Evolutionary conservation across 2,113 vertebrate species (phyloP).

Genomic region (Centropus bengalensis): DNA sequence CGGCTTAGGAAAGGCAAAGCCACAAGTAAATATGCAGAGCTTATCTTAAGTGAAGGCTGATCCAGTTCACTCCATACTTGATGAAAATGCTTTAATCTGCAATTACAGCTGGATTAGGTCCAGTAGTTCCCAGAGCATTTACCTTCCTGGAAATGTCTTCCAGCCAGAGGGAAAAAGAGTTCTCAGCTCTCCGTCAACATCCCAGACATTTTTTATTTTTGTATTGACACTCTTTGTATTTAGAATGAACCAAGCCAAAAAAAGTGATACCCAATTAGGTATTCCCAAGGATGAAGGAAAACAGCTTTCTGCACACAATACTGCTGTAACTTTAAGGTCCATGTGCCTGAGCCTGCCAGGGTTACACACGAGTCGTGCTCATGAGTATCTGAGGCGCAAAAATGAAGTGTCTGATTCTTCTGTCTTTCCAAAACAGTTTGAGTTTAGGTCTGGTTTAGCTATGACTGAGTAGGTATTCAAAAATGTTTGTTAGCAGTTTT

Average conservation of each 20-base stretch:
- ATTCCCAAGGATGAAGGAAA: background rate
- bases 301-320: background rate
- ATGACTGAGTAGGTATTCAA: conserved; percentile 63
- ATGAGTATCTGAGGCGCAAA: background rate
- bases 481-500: conserved; percentile 64
- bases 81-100: background rate
- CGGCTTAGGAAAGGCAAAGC: background rate
- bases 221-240: background rate
- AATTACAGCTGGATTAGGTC: background rate
- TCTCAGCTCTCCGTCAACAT: background rate
- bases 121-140: background rate
- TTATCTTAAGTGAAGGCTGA: background rate
- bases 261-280: background rate
- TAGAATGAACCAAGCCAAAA: background rate
- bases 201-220: background rate
- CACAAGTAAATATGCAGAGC: background rate
- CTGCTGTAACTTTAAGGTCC: background rate
- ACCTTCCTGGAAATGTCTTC: background rate
- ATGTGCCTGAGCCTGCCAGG: background rate
- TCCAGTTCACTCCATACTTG: background rate
- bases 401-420: conserved; percentile 55
- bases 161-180: background rate
- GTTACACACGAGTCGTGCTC: conserved; percentile 24
- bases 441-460: conserved; percentile 35
- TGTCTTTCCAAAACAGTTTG: conserved; percentile 26